Evolutionary conservation across 2,888 invertebrate genomes (phyloP).

Genomic region (Tetropium fuscum): DNA sequence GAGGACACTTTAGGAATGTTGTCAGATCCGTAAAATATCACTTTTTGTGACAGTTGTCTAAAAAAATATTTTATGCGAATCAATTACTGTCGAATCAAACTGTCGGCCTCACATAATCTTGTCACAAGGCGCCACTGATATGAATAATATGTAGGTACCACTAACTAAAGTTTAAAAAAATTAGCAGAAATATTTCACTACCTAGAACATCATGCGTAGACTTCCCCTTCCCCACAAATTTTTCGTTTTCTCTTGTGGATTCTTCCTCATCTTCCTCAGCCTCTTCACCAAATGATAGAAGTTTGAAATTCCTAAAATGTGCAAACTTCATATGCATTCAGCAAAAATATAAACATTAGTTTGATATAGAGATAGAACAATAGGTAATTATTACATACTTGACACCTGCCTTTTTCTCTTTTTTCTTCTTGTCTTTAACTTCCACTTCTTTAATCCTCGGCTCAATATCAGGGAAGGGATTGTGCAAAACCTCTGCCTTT

Average conservation of each 20-base stretch:
- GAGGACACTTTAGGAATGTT: too few species aligned
- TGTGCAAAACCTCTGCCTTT: slow-evolving; percentile 82
- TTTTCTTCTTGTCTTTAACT: slow-evolving; percentile 63
- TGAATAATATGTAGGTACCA: too few species aligned
- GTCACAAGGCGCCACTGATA: too few species aligned
- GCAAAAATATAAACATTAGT: too few species aligned
- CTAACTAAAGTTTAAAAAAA: not conserved
- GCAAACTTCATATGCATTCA: not conserved
- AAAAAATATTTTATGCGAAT: too few species aligned
- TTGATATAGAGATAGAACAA: too few species aligned
- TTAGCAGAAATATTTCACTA: slow-evolving; percentile 66
- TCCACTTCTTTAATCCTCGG: slow-evolving; percentile 70
- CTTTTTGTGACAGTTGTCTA: too few species aligned
- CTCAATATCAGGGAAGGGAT: slow-evolving; percentile 93
- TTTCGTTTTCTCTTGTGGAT: slow-evolving; percentile 72
- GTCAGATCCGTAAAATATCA: too few species aligned
- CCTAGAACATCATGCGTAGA: slow-evolving; percentile 91
- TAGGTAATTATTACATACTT: slow-evolving; percentile 68
- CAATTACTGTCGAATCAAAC: too few species aligned
- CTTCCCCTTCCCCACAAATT: slow-evolving; percentile 86
- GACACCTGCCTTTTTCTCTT: slow-evolving; percentile 74
- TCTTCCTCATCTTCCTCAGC: slow-evolving; percentile 97
- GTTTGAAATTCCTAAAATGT: slow-evolving; percentile 85
- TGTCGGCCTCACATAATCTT: too few species aligned
- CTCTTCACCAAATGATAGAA: slow-evolving; percentile 96